Evolutionary conservation across 2,888 invertebrate species (phyloP), one percentile per base, ranked within the genome.

Genomic region (Archaeoteleia sp.): DNA sequence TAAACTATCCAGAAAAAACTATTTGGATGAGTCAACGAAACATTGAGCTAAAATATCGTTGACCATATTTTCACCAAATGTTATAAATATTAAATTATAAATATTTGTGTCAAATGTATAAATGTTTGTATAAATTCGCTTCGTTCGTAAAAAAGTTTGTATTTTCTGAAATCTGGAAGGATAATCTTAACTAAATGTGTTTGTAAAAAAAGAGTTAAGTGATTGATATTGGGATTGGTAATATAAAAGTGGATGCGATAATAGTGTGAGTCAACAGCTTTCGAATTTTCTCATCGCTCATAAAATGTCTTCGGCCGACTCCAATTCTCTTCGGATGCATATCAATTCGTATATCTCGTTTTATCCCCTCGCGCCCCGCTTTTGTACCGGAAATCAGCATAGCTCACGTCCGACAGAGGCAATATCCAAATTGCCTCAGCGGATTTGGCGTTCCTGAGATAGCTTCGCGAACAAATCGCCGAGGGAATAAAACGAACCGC

Each of bases 401-500:
- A 67, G 73, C 70, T 75, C 71, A 74, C 71, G 72, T 77, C 68
- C 71, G 70, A 74, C 74, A 61, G 71, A 74, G 75, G 78, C 78
- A 80, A 81, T 81, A 81, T 79, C 78, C 78, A 79, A 81, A 82
- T 81, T 82, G 79, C 78, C 79, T 76, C 73, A 67, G 72, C 68
- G 72, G 76, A 75, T 80, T 78, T 76, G 73, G 73, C 72, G 74
- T 74, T 75, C 63, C 70, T 57, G 69, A 69, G 72, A 73, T 73
- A 73, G 70, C 72, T 72, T 60, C 72, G 71, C 71, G 74, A 72
- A 74, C 75, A 79, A 78, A 81, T 80, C 76, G 72, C 71, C 73
- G 67, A 57, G 74, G 75, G 76, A 78, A 77, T 76, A 76, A 77
- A 78, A 79, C 77, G 74, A 74, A 72, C 74, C 75, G 76, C 75